Conservation (phyloP, 2,797 vertebrate genomes). For the Ceryle rudis region DNA sequence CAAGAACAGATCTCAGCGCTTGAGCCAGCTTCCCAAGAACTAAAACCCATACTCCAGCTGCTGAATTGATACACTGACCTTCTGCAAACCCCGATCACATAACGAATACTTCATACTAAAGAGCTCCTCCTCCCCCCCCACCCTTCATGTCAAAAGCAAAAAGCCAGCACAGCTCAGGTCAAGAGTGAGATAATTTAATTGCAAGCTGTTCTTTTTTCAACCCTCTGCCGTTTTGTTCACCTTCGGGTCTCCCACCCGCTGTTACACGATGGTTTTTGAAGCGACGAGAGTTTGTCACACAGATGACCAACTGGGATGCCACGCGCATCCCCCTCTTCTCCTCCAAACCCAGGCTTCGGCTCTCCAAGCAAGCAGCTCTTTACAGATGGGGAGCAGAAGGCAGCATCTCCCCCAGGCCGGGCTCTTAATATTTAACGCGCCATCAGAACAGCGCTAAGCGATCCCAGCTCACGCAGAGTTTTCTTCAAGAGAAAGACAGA, state of each 20-base stretch:
- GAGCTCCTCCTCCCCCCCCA: too few relatives aligned
- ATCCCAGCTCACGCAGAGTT: background rate
- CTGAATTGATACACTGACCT: fast-evolving
- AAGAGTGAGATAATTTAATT: background rate
- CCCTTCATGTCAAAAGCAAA: background rate
- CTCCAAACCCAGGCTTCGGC: background rate
- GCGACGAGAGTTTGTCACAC: fast-evolving
- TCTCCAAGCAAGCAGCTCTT: background rate
- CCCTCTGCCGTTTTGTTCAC: background rate
- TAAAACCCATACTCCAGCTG: fast-evolving
- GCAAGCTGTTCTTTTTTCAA: background rate
- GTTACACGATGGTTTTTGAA: background rate
- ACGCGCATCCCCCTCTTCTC: background rate
- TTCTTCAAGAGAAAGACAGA: background rate
- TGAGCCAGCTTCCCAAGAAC: background rate
- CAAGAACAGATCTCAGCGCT: background rate
- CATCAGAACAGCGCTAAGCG: background rate
- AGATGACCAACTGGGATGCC: background rate
- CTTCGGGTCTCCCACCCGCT: background rate
- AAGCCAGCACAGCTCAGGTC: background rate
- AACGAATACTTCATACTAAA: background rate
- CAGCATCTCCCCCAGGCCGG: conserved; percentile 14
- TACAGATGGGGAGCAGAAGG: conserved; percentile 46
- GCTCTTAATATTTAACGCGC: background rate
- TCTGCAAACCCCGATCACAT: background rate